phyloP scores from a whole-genome alignment of 2,888 invertebrate genomes.

The Tenthredo scrophulariae region DNA sequence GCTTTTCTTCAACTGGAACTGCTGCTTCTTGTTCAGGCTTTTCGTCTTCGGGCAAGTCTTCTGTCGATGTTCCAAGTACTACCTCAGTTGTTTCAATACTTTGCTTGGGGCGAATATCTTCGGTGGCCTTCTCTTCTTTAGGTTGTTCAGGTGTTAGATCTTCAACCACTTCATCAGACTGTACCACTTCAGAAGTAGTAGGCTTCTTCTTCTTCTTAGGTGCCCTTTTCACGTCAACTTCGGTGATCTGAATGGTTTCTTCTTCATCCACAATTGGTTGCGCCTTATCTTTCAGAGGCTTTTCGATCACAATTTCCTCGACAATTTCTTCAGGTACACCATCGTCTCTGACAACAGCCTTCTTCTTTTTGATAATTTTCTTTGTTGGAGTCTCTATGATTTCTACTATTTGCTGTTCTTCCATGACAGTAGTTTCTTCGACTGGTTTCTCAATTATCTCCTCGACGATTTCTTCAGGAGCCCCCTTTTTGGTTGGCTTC shows the following conservation, averaged over 20 bases:
- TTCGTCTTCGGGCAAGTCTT: constrained; percentile 58
- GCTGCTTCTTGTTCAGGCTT: constrained; percentile 58
- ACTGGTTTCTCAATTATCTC: constrained; percentile 58
- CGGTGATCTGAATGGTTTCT: constrained; percentile 57
- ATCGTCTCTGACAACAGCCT: constrained; percentile 56
- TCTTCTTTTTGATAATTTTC: constrained; percentile 63
- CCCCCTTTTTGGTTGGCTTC: constrained; percentile 72
- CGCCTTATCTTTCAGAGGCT: constrained; percentile 60
- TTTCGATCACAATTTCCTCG: constrained; percentile 74
- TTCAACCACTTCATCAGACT: constrained; percentile 63
- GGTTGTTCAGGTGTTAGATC: constrained; percentile 64
- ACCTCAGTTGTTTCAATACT: constrained; percentile 65
- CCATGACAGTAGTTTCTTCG: constrained; percentile 57
- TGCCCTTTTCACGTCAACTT: constrained; percentile 62
- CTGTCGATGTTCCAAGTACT: constrained; percentile 63
- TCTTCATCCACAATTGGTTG: constrained; percentile 59
- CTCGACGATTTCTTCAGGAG: constrained; percentile 62
- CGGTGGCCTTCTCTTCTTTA: constrained; percentile 62
- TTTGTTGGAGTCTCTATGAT: constrained; percentile 53
- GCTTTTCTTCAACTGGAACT: constrained; percentile 64
- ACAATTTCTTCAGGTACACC: constrained; percentile 62
- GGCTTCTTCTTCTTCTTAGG: constrained; percentile 58
- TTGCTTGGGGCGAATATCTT: constrained; percentile 60
- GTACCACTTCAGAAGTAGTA: constrained; percentile 64
- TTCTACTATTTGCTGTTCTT: constrained; percentile 57